These are phyloP conservation scores for Lycorma delicatula DNA, from an alignment of 1,140 invertebrate genomes.

Conservation along the genomic window DNA sequence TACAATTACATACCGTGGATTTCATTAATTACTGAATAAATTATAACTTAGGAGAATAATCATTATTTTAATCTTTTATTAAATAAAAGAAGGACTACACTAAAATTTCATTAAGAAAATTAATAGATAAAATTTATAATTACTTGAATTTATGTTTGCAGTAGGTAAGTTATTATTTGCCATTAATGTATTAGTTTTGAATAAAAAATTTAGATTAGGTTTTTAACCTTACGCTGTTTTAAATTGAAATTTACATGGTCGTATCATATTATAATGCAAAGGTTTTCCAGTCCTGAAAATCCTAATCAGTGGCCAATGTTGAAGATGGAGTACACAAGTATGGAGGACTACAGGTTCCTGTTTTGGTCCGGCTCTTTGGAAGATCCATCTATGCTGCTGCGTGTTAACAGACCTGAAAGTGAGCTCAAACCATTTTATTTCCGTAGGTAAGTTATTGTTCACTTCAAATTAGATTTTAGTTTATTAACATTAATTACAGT, in stretches of 20 bases:
- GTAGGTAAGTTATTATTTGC: too few species aligned
- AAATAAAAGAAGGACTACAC: too few species aligned
- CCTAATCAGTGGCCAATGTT: slow-evolving; percentile 59
- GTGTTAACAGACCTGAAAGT: slow-evolving; percentile 46
- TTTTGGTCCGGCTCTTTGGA: slow-evolving; percentile 76
- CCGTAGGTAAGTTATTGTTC: slow-evolving; percentile 52
- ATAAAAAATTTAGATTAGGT: not conserved
- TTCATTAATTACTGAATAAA: too few species aligned
- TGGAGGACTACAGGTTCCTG: slow-evolving; percentile 61
- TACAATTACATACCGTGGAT: too few species aligned
- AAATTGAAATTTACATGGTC: too few species aligned
- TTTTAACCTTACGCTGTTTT: not conserved
- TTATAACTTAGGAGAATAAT: too few species aligned
- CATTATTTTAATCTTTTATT: too few species aligned
- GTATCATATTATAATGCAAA: too few species aligned
- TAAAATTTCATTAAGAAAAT: too few species aligned
- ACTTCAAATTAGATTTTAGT: not conserved
- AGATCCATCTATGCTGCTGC: slow-evolving; percentile 55
- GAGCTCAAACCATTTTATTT: slow-evolving; percentile 58
- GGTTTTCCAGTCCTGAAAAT: slow-evolving; percentile 44
- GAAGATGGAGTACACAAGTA: slow-evolving; percentile 59
- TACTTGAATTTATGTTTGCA: too few species aligned
- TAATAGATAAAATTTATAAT: too few species aligned
- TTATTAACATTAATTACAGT: not conserved
- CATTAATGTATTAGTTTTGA: slow-evolving; percentile 36